Evolutionary conservation across 2,113 vertebrate species (phyloP).

Genomic region (Caranx melampygus): DNA sequence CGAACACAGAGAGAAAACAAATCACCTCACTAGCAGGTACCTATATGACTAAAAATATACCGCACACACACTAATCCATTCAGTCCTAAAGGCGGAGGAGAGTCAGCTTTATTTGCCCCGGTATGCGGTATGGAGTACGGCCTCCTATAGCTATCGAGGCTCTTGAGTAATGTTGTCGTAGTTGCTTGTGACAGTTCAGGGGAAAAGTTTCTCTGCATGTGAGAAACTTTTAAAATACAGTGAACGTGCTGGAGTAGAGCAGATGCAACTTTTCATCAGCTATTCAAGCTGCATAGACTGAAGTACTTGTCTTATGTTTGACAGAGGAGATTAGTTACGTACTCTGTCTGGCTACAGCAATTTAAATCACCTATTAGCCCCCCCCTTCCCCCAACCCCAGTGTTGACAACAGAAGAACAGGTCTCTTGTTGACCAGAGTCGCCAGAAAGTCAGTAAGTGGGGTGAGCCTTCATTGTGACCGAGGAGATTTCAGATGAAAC

Average conservation of each 20-base stretch:
- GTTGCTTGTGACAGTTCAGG: constrained; percentile 20
- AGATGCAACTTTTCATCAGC: constrained; percentile 17
- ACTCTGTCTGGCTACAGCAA: constrained; percentile 36
- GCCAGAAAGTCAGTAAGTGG: constrained; percentile 20
- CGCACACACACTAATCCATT: constrained; percentile 19
- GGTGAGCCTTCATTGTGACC: constrained; percentile 41
- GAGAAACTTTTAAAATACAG: constrained; percentile 25
- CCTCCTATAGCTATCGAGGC: background rate
- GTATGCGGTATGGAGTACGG: background rate
- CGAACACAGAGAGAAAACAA: constrained; percentile 2
- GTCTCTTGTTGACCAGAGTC: constrained; percentile 33
- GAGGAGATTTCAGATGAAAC: constrained; percentile 62
- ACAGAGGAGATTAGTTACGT: constrained; percentile 40
- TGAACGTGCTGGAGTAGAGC: background rate
- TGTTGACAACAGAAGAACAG: constrained; percentile 68
- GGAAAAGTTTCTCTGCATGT: constrained; percentile 29
- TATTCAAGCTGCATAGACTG: background rate
- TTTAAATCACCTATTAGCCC: constrained; percentile 49
- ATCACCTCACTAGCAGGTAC: background rate
- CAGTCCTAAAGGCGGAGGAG: constrained; percentile 7
- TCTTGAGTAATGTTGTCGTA: constrained; percentile 20
- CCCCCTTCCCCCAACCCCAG: background rate
- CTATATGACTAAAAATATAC: background rate
- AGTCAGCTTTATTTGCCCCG: constrained; percentile 12
- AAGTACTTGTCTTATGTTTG: constrained; percentile 35